A percentile compares a stretch with the other conserved stretches of the same genome.
These are phyloP conservation scores for Laothoe populi DNA, from an alignment of 2,888 invertebrate genomes.

Conservation along the genomic window DNA sequence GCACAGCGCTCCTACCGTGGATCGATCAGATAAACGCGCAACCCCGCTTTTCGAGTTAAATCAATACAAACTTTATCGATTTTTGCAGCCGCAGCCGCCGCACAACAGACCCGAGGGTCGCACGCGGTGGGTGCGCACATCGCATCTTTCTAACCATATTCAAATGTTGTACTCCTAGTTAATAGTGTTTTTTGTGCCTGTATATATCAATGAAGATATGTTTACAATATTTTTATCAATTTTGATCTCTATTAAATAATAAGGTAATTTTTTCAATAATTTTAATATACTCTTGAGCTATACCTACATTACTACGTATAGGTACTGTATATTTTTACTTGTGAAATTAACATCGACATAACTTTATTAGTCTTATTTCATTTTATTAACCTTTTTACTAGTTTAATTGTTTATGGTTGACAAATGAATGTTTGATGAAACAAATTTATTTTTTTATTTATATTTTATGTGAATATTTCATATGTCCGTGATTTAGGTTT, in stretches of 20 bases:
- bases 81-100: slow-evolving; percentile 87
- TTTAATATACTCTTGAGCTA: too few species aligned
- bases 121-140: slow-evolving; percentile 82
- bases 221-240: neutral
- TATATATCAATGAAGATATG: slow-evolving; percentile 1
- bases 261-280: slow-evolving; percentile 15
- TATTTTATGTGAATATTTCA: neutral
- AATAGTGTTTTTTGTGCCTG: slow-evolving; percentile 19
- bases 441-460: neutral
- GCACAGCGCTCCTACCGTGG: slow-evolving; percentile 58
- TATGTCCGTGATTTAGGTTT: neutral
- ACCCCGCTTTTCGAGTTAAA: slow-evolving; percentile 87
- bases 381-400: too few species aligned
- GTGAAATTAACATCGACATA: too few species aligned
- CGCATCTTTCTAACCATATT: slow-evolving; percentile 17
- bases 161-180: slow-evolving; percentile 10
- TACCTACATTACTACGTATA: too few species aligned
- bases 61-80: slow-evolving; percentile 91
- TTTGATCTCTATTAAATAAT: neutral
- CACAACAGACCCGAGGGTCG: slow-evolving; percentile 78
- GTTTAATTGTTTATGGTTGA: neutral
- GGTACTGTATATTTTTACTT: too few species aligned
- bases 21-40: slow-evolving; percentile 92
- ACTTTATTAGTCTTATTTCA: too few species aligned
- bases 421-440: neutral